phyloP scores from a whole-genome alignment of 2,888 invertebrate species.

The Cheilosia grossa region DNA sequence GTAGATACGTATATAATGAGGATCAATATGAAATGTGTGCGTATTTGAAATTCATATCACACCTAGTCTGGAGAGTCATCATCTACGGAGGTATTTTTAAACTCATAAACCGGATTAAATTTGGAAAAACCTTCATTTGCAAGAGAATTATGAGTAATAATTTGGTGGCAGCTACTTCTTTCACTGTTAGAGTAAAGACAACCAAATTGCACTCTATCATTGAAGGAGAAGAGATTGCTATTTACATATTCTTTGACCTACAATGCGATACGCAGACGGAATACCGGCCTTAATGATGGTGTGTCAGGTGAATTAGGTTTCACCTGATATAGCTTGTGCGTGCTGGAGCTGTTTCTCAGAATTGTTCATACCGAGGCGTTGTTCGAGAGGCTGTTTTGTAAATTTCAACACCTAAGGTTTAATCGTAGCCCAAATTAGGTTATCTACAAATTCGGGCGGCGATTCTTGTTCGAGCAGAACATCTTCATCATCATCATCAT shows the following conservation, averaged over 20 bases:
- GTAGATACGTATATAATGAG: neutral
- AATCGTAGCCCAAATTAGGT: too few relatives aligned
- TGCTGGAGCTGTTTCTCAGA: too few relatives aligned
- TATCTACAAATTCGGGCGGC: too few relatives aligned
- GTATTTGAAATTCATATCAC: neutral
- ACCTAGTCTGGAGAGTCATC: neutral
- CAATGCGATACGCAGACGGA: too few relatives aligned
- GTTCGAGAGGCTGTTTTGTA: too few relatives aligned
- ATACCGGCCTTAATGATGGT: too few relatives aligned
- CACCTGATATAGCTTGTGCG: too few relatives aligned
- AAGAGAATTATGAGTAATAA: slow-evolving; percentile 24
- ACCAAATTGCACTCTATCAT: neutral
- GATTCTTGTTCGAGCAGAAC: too few relatives aligned
- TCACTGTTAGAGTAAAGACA: slow-evolving; percentile 14
- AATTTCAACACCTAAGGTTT: too few relatives aligned
- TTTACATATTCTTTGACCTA: neutral
- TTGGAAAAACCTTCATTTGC: slow-evolving; percentile 18
- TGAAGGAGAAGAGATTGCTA: neutral
- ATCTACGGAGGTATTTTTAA: slow-evolving; percentile 1
- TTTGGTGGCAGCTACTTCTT: neutral
- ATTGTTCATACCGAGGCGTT: too few relatives aligned
- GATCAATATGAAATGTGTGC: neutral
- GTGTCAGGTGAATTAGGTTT: too few relatives aligned
- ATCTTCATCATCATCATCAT: too few relatives aligned
- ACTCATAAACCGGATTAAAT: slow-evolving; percentile 33